Evolutionary conservation across 1,140 invertebrate genomes (phyloP).

Genomic region (Muscidifurax raptorellus): DNA sequence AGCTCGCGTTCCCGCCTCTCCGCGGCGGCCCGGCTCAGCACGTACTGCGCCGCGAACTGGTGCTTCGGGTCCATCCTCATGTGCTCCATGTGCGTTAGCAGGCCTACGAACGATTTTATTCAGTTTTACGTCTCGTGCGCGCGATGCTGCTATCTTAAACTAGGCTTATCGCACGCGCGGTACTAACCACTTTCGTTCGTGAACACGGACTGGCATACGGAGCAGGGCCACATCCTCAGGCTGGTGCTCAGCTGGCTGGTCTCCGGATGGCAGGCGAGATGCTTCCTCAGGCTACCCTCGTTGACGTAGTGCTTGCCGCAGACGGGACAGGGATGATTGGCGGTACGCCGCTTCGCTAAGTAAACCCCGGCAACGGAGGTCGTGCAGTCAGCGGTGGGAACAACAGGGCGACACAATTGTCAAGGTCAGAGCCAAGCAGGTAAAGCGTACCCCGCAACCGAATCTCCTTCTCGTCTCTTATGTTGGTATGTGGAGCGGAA

Average conservation of each 20-base stretch:
- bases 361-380: conserved; percentile 79
- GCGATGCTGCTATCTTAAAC: conserved; percentile 23
- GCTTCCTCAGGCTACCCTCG: conserved; percentile 93
- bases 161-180: conserved; percentile 18
- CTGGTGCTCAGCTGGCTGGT: conserved; percentile 90
- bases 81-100: conserved; percentile 95
- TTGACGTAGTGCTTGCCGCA: conserved; percentile 97
- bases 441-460: conserved; percentile 64
- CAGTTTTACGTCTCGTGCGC: conserved; percentile 64
- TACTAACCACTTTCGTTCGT: conserved; percentile 92
- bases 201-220: conserved; percentile 94
- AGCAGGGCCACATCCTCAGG: conserved; percentile 95
- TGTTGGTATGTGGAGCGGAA: conserved; percentile 61
- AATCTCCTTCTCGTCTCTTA: neutral
- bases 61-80: conserved; percentile 98
- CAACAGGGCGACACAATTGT: conserved; percentile 76
- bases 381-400: conserved; percentile 76
- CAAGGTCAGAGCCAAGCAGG: conserved; percentile 77
- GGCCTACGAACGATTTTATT: conserved; percentile 73
- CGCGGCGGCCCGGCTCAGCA: conserved; percentile 91
- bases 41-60: conserved; percentile 95
- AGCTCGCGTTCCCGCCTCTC: conserved; percentile 90
- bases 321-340: conserved; percentile 94
- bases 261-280: conserved; percentile 93
- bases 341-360: conserved; percentile 92